phyloP scores from a whole-genome alignment of 2,797 vertebrate species.

The Myotis myotis region DNA sequence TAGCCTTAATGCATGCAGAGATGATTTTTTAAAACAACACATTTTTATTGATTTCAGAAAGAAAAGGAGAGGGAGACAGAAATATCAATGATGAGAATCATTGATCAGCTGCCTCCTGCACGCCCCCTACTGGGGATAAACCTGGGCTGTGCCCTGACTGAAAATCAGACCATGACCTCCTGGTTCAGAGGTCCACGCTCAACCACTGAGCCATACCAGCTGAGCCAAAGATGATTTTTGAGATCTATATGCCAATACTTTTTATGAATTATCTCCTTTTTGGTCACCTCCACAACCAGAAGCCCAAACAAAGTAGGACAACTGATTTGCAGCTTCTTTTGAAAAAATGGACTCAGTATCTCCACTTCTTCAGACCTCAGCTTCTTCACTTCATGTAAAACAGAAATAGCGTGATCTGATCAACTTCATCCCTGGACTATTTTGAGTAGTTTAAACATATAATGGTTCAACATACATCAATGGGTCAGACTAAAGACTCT shows the following conservation, averaged over 20 bases:
- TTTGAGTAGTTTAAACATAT: not conserved
- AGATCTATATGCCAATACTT: not conserved
- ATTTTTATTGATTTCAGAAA: no score
- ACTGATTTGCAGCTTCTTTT: not conserved
- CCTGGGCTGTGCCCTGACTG: no score
- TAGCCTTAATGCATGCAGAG: not conserved
- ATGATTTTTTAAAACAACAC: no score
- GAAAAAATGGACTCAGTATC: not conserved
- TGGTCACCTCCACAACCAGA: not conserved
- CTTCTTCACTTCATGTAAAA: not conserved
- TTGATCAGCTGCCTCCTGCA: no score
- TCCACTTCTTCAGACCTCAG: conserved; percentile 2
- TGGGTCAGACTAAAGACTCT: not conserved
- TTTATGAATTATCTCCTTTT: conserved; percentile 3
- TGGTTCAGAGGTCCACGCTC: no score
- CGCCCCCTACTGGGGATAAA: no score
- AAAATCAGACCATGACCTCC: no score
- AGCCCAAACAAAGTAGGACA: not conserved
- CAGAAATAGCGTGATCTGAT: not conserved
- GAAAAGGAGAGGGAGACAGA: no score
- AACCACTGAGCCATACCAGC: no score
- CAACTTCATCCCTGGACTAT: not conserved
- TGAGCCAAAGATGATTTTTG: not conserved
- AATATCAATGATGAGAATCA: no score
- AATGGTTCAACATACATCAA: not conserved